Evolutionary conservation across 2,888 invertebrate genomes (phyloP).

Genomic region (Lutraria lutraria): DNA sequence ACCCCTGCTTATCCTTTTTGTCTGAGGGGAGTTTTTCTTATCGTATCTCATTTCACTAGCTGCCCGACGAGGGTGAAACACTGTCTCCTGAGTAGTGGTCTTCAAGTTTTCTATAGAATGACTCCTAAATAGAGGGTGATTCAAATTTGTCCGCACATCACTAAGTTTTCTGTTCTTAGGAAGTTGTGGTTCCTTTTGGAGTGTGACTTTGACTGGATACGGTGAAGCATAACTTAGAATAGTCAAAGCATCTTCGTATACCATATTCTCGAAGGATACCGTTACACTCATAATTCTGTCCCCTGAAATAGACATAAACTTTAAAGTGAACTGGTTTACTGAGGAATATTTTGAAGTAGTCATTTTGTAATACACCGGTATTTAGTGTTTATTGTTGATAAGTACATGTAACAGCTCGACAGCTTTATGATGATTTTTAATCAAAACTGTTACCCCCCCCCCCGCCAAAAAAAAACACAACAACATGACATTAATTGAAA

Average conservation of each 20-base stretch:
- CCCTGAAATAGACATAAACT: slow-evolving; percentile 88
- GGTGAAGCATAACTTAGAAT: slow-evolving; percentile 96
- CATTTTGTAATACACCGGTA: too few relatives aligned
- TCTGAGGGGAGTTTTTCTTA: slow-evolving; percentile 45
- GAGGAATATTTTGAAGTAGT: too few relatives aligned
- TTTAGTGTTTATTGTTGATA: too few relatives aligned
- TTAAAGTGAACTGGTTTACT: too few relatives aligned
- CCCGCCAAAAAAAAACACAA: too few relatives aligned
- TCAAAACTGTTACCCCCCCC: too few relatives aligned
- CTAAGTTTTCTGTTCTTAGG: slow-evolving; percentile 71
- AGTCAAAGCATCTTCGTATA: slow-evolving; percentile 95
- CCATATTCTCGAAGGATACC: slow-evolving; percentile 95
- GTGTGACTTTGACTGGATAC: slow-evolving; percentile 91
- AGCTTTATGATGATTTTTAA: too few relatives aligned
- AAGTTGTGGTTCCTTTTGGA: slow-evolving; percentile 89
- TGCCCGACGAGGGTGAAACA: slow-evolving; percentile 74
- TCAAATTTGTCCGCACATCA: slow-evolving; percentile 88
- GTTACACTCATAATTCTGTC: slow-evolving; percentile 95
- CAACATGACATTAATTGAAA: too few relatives aligned
- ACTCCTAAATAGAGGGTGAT: slow-evolving; percentile 92
- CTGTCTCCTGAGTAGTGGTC: slow-evolving; percentile 85
- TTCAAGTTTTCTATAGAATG: slow-evolving; percentile 93
- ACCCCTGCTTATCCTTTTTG: slow-evolving; percentile 29
- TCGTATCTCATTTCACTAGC: slow-evolving; percentile 76
- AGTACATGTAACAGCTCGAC: too few relatives aligned